Percentiles rank a stretch among this genome's conserved stretches.
Evolutionary conservation across 2,113 vertebrate genomes (phyloP).

Genomic region (Pseudopipra pipra): DNA sequence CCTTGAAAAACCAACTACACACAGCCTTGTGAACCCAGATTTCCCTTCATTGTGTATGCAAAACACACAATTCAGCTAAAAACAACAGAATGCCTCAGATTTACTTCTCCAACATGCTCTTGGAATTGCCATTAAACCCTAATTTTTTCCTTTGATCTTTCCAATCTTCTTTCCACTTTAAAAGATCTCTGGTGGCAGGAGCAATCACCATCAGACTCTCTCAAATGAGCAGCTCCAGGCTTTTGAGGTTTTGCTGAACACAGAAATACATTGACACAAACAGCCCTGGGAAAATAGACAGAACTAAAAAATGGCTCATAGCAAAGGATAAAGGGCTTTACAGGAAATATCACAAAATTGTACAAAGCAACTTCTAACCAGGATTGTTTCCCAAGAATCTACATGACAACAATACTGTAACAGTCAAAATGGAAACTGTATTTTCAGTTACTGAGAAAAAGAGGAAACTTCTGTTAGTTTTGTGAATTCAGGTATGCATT

Average conservation of each 20-base stretch:
- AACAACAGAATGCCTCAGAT: neutral
- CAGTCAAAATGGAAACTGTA: neutral
- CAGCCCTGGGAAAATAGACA: neutral
- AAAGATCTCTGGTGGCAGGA: neutral
- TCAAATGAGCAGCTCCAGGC: neutral
- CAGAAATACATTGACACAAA: neutral
- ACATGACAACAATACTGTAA: neutral
- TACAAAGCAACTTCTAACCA: neutral
- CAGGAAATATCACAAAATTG: neutral
- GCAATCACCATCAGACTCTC: neutral
- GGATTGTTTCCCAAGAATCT: neutral
- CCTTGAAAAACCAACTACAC: neutral
- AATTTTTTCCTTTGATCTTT: neutral
- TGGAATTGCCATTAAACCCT: neutral
- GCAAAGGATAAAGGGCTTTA: neutral
- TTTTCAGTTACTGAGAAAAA: neutral
- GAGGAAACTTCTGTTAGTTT: neutral
- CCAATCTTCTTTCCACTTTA: constrained; percentile 21
- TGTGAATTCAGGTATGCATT: neutral
- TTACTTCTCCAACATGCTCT: neutral
- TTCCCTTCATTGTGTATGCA: neutral
- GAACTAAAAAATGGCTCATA: neutral
- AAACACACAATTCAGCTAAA: neutral
- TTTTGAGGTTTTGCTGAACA: neutral
- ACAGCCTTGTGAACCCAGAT: neutral